These are phyloP conservation scores for Tortrix viridana DNA, from an alignment of 2,888 invertebrate genomes.

Conservation along the genomic window DNA sequence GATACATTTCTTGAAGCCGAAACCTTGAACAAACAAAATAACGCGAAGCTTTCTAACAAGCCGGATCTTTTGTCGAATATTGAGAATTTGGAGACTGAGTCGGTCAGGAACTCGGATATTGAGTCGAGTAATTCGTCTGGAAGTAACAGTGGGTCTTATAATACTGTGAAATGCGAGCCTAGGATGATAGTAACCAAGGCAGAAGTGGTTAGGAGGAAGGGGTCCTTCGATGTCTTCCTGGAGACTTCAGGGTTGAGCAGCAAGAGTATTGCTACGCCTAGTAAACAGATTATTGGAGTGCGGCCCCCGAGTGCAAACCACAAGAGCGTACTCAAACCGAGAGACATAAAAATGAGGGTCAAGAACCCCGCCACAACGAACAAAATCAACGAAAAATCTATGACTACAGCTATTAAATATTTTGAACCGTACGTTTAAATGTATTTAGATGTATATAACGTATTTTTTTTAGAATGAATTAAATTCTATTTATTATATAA, in stretches of 20 bases:
- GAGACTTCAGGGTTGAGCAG: slow-evolving; percentile 92
- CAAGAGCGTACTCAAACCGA: slow-evolving; percentile 90
- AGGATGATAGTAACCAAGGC: slow-evolving; percentile 66
- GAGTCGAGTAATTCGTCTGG: slow-evolving; percentile 85
- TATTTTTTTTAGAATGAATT: slow-evolving; percentile 56
- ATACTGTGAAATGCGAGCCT: slow-evolving; percentile 77
- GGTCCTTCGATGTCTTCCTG: slow-evolving; percentile 89
- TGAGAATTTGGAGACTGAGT: slow-evolving; percentile 83
- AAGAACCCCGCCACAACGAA: slow-evolving; percentile 86
- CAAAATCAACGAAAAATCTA: slow-evolving; percentile 82
- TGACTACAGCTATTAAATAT: slow-evolving; percentile 83
- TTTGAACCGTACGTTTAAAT: slow-evolving; percentile 80
- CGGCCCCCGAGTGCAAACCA: slow-evolving; percentile 88
- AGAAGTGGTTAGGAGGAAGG: slow-evolving; percentile 69
- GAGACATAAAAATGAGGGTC: slow-evolving; percentile 90
- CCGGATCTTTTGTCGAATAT: slow-evolving; percentile 83
- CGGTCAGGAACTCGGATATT: slow-evolving; percentile 88
- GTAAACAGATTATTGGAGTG: slow-evolving; percentile 64
- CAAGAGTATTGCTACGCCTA: slow-evolving; percentile 88
- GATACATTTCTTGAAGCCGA: slow-evolving; percentile 68
- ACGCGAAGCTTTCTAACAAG: slow-evolving; percentile 80
- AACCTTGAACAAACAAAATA: slow-evolving; percentile 64
- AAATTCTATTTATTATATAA: slow-evolving; percentile 77
- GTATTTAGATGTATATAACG: slow-evolving; percentile 40
- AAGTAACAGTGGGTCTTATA: slow-evolving; percentile 78